Base-by-base conservation (phyloP, 1,140 invertebrate species). In the Drosophila parvula region DNA sequence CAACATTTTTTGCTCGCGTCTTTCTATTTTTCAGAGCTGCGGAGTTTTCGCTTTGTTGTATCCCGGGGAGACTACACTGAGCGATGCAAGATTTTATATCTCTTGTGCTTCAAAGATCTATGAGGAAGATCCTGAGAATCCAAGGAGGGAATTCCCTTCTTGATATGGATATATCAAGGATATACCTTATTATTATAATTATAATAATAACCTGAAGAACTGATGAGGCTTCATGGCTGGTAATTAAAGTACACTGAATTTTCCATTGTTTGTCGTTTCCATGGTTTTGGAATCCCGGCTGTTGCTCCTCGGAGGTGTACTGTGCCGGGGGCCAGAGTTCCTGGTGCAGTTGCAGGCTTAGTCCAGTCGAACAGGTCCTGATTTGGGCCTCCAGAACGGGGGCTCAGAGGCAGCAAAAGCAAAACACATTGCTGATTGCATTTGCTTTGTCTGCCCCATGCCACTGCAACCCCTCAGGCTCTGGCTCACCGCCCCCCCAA, bases 361-460 rank as follows among this genome's bases (percentile, higher is more conserved):
- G 62, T 77, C 56, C 73, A 60, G 50, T 77, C 62, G 74, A 68
- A 76, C 73, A 59, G 48, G 55, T 68, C 63, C 74, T 55, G 74
- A 55, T 77, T 77, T 68, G 41, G 53, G 63, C 14, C 45, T 38
- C 50, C 74, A 59, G 30, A 30, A 58, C 61, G 16, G 51, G 28
- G 50, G 48, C 43, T 59, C 57, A 73, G 45, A 45, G 74, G 73
- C 63, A 77, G 63, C 57, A 67, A 74, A 79, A 70, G 77, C 70
- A 82, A 82, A 82, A 80, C 73, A 74, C 62, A 65, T 40, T 60
- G 67, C 74, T 80, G 77, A 84, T 84, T 84, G 80, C 81, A 84
- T 83, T 84, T 79, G 81, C 48, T 79, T 76, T 83, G 71, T 70
- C 50, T 69, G 67, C 55, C 59, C 67, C 74, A 70, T 62, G 75